phyloP scores from a whole-genome alignment of 1,140 invertebrate species.

The Drosophila yakuba region DNA sequence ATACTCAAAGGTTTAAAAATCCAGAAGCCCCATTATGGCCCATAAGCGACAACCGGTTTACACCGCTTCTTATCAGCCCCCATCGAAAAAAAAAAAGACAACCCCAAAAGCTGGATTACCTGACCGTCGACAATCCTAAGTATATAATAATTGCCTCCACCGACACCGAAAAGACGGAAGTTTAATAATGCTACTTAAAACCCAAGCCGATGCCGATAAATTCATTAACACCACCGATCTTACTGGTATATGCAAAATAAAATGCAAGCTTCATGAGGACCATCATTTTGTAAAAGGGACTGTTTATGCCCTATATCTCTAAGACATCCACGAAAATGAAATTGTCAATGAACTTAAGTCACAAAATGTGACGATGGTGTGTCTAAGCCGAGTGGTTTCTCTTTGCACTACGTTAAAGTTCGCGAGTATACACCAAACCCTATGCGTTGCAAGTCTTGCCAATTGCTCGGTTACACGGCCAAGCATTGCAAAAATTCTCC shows the following conservation, averaged over 20 bases:
- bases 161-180: no score
- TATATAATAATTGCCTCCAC: no score
- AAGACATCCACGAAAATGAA: not conserved
- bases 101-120: not conserved
- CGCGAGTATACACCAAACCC: slow-evolving; percentile 4
- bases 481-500: not conserved
- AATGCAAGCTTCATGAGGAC: not conserved
- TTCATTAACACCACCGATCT: not conserved
- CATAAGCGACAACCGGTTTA: slow-evolving; percentile 10
- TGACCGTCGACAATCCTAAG: no score
- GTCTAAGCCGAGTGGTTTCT: not conserved
- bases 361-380: slow-evolving; percentile 12
- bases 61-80: slow-evolving; percentile 6
- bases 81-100: slow-evolving; percentile 16
- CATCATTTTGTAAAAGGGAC: not conserved
- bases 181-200: no score
- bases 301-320: not conserved
- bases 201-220: not conserved
- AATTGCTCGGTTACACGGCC: not conserved
- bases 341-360: slow-evolving; percentile 11
- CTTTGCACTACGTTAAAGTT: not conserved
- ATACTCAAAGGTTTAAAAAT: no score
- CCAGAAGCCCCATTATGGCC: not conserved
- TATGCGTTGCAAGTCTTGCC: not conserved
- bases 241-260: not conserved